phyloP scores from a whole-genome alignment of 2,797 vertebrate genomes.

The Sciurus vulgaris region DNA sequence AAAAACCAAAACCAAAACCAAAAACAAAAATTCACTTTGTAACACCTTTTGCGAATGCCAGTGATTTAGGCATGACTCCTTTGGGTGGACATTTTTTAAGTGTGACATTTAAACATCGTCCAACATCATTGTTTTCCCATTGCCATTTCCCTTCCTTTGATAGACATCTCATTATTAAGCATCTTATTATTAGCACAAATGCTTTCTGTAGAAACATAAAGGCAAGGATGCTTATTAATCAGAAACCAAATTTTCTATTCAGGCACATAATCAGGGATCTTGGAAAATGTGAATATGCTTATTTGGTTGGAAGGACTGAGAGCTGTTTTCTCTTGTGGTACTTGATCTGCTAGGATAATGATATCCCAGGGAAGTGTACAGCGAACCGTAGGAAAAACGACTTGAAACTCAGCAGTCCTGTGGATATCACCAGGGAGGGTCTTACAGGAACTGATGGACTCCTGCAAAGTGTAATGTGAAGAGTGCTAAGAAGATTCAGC shows the following conservation, averaged over 20 bases:
- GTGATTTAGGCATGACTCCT: neutral
- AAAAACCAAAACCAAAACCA: neutral
- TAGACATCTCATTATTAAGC: conserved; percentile 69
- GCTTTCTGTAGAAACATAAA: conserved; percentile 73
- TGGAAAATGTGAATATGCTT: conserved; percentile 62
- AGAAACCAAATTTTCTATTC: conserved; percentile 77
- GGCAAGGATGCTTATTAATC: conserved; percentile 73
- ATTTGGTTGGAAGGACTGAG: conserved; percentile 53
- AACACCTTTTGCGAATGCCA: neutral
- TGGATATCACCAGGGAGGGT: neutral
- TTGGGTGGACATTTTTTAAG: neutral
- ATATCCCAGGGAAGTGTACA: neutral
- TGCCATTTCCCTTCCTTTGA: conserved; percentile 56
- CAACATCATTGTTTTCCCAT: neutral
- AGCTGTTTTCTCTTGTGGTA: neutral
- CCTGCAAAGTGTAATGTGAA: neutral
- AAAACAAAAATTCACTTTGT: neutral
- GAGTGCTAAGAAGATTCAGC: neutral
- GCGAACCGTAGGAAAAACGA: neutral
- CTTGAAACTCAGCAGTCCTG: neutral
- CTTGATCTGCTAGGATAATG: neutral
- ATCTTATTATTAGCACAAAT: conserved; percentile 72
- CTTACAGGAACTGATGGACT: neutral
- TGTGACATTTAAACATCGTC: conserved; percentile 54
- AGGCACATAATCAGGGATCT: conserved; percentile 69